phyloP scores from a whole-genome alignment of 2,797 vertebrate species.

The Microhierax caerulescens region DNA sequence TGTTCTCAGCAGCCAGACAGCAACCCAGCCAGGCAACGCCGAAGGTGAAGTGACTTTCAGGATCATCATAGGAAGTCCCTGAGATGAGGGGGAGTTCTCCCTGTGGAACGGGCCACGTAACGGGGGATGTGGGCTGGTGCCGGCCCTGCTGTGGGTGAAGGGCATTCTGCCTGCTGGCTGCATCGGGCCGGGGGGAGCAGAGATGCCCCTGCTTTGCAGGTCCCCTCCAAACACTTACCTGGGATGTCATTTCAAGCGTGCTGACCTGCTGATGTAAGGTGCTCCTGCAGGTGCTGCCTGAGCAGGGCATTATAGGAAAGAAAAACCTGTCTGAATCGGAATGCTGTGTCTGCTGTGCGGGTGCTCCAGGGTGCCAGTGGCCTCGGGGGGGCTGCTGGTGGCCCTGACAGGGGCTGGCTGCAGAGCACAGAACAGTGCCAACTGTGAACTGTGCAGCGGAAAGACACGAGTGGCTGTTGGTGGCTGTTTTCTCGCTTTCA shows the following conservation, averaged over 20 bases:
- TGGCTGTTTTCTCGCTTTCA: neutral
- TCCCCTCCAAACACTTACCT: neutral
- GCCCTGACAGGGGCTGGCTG: fast-evolving
- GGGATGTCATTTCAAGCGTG: no score
- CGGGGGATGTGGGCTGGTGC: fast-evolving
- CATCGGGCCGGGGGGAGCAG: neutral
- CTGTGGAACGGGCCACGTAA: fast-evolving
- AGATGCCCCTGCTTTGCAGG: neutral
- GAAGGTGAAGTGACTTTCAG: neutral
- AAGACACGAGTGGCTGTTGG: neutral
- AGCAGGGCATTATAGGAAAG: neutral
- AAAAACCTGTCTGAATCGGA: no score
- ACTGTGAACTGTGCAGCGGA: neutral
- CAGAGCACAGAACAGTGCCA: fast-evolving
- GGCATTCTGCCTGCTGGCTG: neutral
- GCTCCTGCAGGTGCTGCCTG: neutral
- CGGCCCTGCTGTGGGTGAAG: neutral
- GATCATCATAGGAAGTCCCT: neutral
- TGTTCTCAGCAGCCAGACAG: neutral
- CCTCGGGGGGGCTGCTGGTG: neutral
- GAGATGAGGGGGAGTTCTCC: neutral
- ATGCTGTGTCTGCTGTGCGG: no score
- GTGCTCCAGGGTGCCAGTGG: neutral
- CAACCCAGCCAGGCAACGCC: fast-evolving
- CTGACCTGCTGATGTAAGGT: neutral